A percentile compares a stretch with the other conserved stretches of the same genome.
Conservation (phyloP, 2,888 invertebrate species). For the Aplocera efformata region DNA sequence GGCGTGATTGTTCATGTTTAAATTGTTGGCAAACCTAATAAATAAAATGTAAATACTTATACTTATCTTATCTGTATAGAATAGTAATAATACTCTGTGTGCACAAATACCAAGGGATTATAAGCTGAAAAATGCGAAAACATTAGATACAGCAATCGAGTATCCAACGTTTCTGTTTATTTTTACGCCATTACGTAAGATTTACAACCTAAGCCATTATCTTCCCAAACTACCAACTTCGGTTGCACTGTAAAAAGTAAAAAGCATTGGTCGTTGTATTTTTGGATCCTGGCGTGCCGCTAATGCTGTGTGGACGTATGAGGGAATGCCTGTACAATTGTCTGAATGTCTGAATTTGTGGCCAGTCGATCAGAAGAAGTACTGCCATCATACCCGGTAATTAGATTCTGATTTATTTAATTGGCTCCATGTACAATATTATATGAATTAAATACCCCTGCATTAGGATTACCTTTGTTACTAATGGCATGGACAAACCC, state of each 20-base stretch:
- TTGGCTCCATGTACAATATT: too few species aligned
- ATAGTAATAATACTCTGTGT: too few species aligned
- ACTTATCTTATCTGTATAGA: too few species aligned
- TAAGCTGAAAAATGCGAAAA: constrained; percentile 32
- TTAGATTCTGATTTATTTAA: too few species aligned
- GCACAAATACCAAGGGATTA: constrained; percentile 23
- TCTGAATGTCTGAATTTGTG: neutral
- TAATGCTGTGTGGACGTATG: constrained; percentile 15
- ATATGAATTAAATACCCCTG: too few species aligned
- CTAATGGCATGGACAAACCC: too few species aligned
- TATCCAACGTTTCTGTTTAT: constrained; percentile 44
- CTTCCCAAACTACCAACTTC: constrained; percentile 50
- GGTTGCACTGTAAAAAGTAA: constrained; percentile 42
- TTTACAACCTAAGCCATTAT: constrained; percentile 59
- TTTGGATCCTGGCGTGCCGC: constrained; percentile 32
- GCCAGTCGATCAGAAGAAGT: too few species aligned
- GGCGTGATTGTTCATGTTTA: too few species aligned
- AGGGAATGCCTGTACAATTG: neutral
- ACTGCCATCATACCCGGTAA: too few species aligned
- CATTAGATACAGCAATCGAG: constrained; percentile 36
- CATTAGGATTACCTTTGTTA: too few species aligned
- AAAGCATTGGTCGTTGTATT: constrained; percentile 44
- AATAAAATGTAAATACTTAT: too few species aligned
- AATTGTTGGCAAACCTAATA: too few species aligned
- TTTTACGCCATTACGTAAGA: constrained; percentile 58